Conservation (phyloP, 2,113 vertebrate genomes). For the Anhinga anhinga region DNA sequence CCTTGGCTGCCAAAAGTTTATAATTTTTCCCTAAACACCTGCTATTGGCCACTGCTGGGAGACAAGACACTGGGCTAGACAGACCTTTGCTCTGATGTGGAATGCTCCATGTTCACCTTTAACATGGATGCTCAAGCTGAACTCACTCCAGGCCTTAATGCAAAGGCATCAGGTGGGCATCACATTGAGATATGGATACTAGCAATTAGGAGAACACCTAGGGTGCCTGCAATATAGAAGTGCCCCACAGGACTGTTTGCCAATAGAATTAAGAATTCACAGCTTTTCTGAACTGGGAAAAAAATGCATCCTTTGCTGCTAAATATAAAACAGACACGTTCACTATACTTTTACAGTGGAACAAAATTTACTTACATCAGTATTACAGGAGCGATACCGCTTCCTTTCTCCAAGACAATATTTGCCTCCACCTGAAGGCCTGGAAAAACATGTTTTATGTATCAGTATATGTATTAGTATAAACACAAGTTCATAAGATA, state of each 20-base stretch:
- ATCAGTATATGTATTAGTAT: not conserved
- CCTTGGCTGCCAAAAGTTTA: not conserved
- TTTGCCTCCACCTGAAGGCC: conserved; percentile 95
- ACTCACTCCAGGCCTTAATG: not conserved
- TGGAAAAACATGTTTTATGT: conserved; percentile 73
- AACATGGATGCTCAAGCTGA: not conserved
- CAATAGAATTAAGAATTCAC: not conserved
- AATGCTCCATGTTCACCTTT: not conserved
- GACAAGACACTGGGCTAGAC: not conserved
- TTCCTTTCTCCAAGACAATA: conserved; percentile 98
- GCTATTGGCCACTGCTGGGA: not conserved
- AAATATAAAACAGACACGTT: not conserved
- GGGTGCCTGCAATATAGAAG: not conserved
- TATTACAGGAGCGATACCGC: conserved; percentile 95
- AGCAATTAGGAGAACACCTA: not conserved
- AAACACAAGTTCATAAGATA: not conserved
- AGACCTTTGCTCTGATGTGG: not conserved
- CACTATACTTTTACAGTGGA: conserved; percentile 1
- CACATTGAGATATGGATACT: not conserved
- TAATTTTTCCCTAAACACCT: not conserved
- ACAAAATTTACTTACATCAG: conserved; percentile 86
- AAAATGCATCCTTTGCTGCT: not conserved
- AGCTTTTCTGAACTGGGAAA: not conserved
- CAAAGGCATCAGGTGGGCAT: not conserved
- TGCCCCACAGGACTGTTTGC: not conserved